Evolutionary conservation across 1,140 invertebrate species (phyloP), one percentile per base, ranked within the genome.

Genomic region (Hycleus phaleratus): DNA sequence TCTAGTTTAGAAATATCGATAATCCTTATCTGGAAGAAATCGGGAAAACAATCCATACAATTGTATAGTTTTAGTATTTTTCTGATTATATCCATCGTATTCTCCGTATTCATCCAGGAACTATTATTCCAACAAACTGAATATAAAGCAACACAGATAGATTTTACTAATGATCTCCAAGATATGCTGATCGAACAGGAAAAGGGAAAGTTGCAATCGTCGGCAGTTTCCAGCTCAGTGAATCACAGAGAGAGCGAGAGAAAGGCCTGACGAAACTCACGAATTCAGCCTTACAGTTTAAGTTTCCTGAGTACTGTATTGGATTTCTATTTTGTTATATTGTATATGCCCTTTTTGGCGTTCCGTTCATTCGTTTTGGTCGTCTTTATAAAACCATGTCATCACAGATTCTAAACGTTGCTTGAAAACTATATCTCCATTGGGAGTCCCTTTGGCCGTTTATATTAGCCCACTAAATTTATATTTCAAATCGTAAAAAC

Each of bases 401-500:
- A 59, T 59, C 57, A 59, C 49, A 25, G 57, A 59, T 59, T 52
- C 57, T 50, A 38, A 39, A 50, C 57, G 50, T 43, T 46, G 18
- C 5, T 50, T 48, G 49, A 45, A 46, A 59, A 59, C 49, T 59
- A 59, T 59, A 59, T 54, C 49, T 59, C 50, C 50, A 59, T 54
- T 48, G 57, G 57, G 57, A 59, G 45, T 32, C 50, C 57, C 51
- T 38, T 26, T 26, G 59, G 59, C 59, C 38, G 56, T 61, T 61
- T 32, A 5, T 52, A 61, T 61, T 61, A 61, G 59, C 32, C 59
- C 49, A 61, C 59, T 61, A 61, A 61, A 61, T 61, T 61, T 61
- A 61, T 61, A 58, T 61, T 58, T 61, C 59, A 32, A 60, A 61
- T 61, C 59, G 55, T 61, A 61, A 61, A 61, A 61, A 61, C 55